phyloP scores from a whole-genome alignment of 2,113 vertebrate species.

The Ibidorhyncha struthersii region DNA sequence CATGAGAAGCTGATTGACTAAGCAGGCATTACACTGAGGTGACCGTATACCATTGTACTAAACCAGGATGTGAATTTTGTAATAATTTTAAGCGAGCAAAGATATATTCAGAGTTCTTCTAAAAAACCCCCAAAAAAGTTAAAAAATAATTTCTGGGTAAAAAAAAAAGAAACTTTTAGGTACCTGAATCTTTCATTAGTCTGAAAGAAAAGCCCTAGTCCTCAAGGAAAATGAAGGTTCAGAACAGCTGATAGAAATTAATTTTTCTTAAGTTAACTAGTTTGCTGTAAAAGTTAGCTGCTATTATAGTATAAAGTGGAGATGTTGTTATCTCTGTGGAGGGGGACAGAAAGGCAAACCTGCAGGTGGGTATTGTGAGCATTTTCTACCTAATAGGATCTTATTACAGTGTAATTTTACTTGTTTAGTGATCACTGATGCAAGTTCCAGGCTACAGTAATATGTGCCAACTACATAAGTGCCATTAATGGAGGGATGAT shows the following conservation, averaged over 20 bases:
- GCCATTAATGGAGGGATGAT: not conserved
- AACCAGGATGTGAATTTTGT: not conserved
- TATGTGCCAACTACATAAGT: not conserved
- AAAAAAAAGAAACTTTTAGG: not conserved
- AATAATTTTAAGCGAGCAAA: not conserved
- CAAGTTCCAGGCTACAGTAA: not conserved
- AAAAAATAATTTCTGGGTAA: not conserved
- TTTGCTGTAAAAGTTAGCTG: not conserved
- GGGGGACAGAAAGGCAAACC: not conserved
- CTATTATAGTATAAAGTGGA: not conserved
- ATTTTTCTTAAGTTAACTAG: not conserved
- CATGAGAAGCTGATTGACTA: not conserved
- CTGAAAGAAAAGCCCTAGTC: not conserved
- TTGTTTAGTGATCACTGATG: not conserved
- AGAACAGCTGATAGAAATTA: not conserved
- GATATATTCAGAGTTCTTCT: not conserved
- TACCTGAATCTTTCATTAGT: not conserved
- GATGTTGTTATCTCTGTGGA: not conserved
- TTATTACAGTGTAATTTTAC: not conserved
- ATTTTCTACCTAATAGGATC: not conserved
- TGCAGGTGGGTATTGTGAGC: not conserved
- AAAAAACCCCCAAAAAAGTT: not conserved
- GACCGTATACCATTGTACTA: not conserved
- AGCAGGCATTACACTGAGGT: not conserved
- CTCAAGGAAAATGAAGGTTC: not conserved